phyloP scores from a whole-genome alignment of 2,113 vertebrate genomes.

The Corydoras maculifer region DNA sequence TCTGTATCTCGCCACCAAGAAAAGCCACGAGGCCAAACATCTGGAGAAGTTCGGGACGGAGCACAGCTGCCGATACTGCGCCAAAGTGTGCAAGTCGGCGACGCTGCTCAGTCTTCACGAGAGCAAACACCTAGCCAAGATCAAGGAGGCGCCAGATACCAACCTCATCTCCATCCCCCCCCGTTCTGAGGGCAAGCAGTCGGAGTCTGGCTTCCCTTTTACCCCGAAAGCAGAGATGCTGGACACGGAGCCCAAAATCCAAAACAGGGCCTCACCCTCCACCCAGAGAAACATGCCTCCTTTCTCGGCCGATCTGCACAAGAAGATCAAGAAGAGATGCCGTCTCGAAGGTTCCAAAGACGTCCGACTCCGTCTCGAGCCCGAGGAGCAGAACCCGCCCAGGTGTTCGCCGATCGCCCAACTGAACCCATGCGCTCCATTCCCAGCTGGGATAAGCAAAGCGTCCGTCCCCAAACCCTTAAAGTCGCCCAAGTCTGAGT shows the following conservation, averaged over 20 bases:
- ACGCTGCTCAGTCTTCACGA: slow-evolving; percentile 74
- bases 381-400: slow-evolving; percentile 28
- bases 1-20: slow-evolving; percentile 91
- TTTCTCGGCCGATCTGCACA: slow-evolving; percentile 48
- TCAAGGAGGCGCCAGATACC: slow-evolving; percentile 44
- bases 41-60: slow-evolving; percentile 70
- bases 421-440: not conserved
- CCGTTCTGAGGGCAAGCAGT: slow-evolving; percentile 41
- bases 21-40: slow-evolving; percentile 91
- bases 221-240: slow-evolving; percentile 39
- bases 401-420: not conserved
- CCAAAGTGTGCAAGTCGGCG: slow-evolving; percentile 80
- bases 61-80: slow-evolving; percentile 71
- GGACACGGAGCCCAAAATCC: slow-evolving; percentile 37
- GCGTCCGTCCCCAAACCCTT: not conserved
- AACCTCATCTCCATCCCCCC: slow-evolving; percentile 28
- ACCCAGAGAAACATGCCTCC: slow-evolving; percentile 33
- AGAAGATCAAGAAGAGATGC: slow-evolving; percentile 47
- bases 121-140: slow-evolving; percentile 76
- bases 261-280: slow-evolving; percentile 44
- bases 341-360: slow-evolving; percentile 41
- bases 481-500: not conserved
- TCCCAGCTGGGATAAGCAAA: not conserved
- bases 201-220: slow-evolving; percentile 44
- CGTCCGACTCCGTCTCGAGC: slow-evolving; percentile 35